Evolutionary conservation across 2,888 invertebrate species (phyloP).

Genomic region (Bombyx huttoni): DNA sequence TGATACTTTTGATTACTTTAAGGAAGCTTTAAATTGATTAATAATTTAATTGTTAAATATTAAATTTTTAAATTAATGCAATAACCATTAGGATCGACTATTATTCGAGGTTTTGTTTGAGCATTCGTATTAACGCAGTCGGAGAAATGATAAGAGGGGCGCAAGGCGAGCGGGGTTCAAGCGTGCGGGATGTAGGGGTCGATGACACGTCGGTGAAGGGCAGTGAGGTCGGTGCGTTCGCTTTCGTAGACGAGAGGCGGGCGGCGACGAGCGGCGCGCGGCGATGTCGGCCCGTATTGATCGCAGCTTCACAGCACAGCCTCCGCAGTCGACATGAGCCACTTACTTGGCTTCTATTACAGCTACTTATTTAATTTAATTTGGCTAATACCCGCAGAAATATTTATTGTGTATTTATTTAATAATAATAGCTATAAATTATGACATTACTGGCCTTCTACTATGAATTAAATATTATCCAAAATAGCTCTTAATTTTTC

Average conservation of each 20-base stretch:
- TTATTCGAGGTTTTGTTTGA: too few species aligned
- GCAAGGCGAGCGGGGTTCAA: constrained; percentile 18
- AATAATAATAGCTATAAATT: too few species aligned
- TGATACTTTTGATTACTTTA: too few species aligned
- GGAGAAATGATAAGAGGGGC: constrained; percentile 20
- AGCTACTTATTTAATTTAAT: neutral
- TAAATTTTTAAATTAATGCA: too few species aligned
- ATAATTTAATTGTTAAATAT: too few species aligned
- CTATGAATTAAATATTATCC: too few species aligned
- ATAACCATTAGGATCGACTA: too few species aligned
- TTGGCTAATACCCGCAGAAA: too few species aligned
- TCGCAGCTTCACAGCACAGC: constrained; percentile 46
- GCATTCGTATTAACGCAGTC: neutral
- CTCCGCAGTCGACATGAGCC: constrained; percentile 26
- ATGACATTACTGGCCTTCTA: too few species aligned
- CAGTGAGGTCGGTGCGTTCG: constrained; percentile 64
- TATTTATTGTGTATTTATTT: too few species aligned
- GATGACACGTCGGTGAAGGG: constrained; percentile 65
- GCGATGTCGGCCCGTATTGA: constrained; percentile 43
- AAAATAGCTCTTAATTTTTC: too few species aligned
- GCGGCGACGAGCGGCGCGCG: constrained; percentile 16
- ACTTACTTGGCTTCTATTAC: constrained; percentile 14
- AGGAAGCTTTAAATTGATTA: too few species aligned
- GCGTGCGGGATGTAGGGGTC: constrained; percentile 42
- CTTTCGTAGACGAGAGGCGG: constrained; percentile 49